phyloP scores from a whole-genome alignment of 2,888 invertebrate species.

The Dynastes tityus region DNA sequence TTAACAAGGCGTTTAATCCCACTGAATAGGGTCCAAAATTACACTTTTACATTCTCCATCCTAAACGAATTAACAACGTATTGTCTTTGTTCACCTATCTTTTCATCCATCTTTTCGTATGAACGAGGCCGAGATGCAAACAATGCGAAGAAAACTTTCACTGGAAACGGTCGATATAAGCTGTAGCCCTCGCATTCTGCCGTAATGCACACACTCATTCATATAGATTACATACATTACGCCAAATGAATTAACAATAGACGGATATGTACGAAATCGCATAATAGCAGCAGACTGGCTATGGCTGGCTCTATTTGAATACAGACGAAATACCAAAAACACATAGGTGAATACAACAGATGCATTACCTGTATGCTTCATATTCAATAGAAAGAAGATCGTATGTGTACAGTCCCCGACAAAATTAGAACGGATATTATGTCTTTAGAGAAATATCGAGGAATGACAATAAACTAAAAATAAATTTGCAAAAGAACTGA shows the following conservation, averaged over 20 bases:
- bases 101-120: constrained; percentile 16
- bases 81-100: background rate
- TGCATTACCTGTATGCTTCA: too few relatives aligned
- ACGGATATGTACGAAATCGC: constrained; percentile 9
- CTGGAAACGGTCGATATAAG: constrained; percentile 24
- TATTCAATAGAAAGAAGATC: too few relatives aligned
- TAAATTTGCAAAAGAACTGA: too few relatives aligned
- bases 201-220: background rate
- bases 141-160: constrained; percentile 35
- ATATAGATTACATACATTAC: background rate
- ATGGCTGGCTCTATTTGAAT: too few relatives aligned
- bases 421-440: too few relatives aligned
- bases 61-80: background rate
- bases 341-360: too few relatives aligned
- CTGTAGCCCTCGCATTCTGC: background rate
- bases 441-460: too few relatives aligned
- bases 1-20: background rate
- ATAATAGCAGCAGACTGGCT: too few relatives aligned
- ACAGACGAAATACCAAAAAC: too few relatives aligned
- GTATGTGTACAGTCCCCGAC: too few relatives aligned
- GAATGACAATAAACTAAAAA: too few relatives aligned
- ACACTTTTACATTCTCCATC: too few relatives aligned
- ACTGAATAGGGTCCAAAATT: background rate
- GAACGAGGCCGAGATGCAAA: constrained; percentile 7
- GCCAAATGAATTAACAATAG: constrained; percentile 4